Percentiles rank a stretch among this genome's conserved stretches.
Evolutionary conservation across 2,113 vertebrate species (phyloP).

Genomic region (Oryzias celebensis): DNA sequence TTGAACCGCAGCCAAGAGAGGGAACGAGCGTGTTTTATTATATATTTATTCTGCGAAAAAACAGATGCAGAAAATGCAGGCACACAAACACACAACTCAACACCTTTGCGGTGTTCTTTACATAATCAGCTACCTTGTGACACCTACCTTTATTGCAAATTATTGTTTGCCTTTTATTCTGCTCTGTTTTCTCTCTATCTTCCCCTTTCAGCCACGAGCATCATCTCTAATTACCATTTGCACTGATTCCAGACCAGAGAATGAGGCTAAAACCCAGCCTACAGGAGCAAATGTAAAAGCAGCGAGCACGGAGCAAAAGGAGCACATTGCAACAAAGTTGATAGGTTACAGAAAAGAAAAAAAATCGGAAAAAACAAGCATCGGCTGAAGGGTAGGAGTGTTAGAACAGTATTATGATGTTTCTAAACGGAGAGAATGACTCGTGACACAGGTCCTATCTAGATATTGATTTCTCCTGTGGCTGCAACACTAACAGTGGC

Average conservation of each 20-base stretch:
- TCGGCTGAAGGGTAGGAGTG: slow-evolving; percentile 57
- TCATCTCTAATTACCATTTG: slow-evolving; percentile 75
- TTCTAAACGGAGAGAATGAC: slow-evolving; percentile 78
- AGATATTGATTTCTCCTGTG: slow-evolving; percentile 74
- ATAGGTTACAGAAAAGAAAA: slow-evolving; percentile 27
- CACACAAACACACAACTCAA: slow-evolving; percentile 53
- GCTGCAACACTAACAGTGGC: slow-evolving; percentile 71
- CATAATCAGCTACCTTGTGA: slow-evolving; percentile 76
- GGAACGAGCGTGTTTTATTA: slow-evolving; percentile 58
- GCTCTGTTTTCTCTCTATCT: slow-evolving; percentile 72
- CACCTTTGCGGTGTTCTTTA: slow-evolving; percentile 64
- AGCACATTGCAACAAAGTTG: slow-evolving; percentile 56
- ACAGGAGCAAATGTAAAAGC: slow-evolving; percentile 63
- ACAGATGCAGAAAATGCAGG: slow-evolving; percentile 17
- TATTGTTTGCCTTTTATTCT: slow-evolving; percentile 74
- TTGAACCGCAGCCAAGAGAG: slow-evolving; percentile 71
- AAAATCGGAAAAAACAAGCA: slow-evolving; percentile 46
- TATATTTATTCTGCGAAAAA: slow-evolving; percentile 56
- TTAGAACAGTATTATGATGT: slow-evolving; percentile 74
- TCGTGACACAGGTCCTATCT: slow-evolving; percentile 73
- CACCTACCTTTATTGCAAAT: slow-evolving; percentile 73
- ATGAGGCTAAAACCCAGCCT: slow-evolving; percentile 61
- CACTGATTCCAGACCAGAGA: slow-evolving; percentile 60
- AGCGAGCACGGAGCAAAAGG: slow-evolving; percentile 62
- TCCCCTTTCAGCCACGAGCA: slow-evolving; percentile 70